Conservation (phyloP, 2,113 vertebrate genomes). For the Brachirus orientalis region DNA sequence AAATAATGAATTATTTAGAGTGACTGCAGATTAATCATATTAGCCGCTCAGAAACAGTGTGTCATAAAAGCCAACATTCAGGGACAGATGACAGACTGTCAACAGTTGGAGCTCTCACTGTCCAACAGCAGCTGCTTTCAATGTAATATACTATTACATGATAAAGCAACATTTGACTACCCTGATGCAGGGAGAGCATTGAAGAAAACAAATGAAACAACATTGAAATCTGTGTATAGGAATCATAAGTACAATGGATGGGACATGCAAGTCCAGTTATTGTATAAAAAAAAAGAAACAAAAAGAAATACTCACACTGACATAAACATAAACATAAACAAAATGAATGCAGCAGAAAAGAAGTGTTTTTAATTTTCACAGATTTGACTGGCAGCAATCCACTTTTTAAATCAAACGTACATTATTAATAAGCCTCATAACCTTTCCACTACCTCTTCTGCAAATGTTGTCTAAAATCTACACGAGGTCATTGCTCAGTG, state of each 20-base stretch:
- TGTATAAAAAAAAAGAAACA: neutral
- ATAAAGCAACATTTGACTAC: neutral
- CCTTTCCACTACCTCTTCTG: slow-evolving; percentile 27
- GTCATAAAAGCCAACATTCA: slow-evolving; percentile 35
- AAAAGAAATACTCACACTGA: too few species aligned
- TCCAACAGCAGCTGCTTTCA: slow-evolving; percentile 28
- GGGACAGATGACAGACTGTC: slow-evolving; percentile 27
- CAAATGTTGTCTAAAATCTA: slow-evolving; percentile 8
- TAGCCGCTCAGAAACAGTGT: slow-evolving; percentile 30
- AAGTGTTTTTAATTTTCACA: neutral
- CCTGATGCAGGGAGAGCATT: too few species aligned
- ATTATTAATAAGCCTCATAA: slow-evolving; percentile 39
- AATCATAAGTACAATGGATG: neutral
- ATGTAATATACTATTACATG: slow-evolving; percentile 12
- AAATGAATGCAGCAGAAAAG: too few species aligned
- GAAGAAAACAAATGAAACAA: too few species aligned
- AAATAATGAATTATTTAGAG: slow-evolving; percentile 46
- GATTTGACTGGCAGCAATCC: neutral
- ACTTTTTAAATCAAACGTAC: slow-evolving; percentile 1
- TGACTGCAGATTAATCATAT: slow-evolving; percentile 34
- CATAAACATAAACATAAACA: too few species aligned
- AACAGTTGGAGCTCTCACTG: neutral
- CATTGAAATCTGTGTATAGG: too few species aligned
- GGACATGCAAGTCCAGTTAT: neutral
- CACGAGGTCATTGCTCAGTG: slow-evolving; percentile 36